Conservation (phyloP, 2,113 vertebrate genomes). For the Dipodomys spectabilis region DNA sequence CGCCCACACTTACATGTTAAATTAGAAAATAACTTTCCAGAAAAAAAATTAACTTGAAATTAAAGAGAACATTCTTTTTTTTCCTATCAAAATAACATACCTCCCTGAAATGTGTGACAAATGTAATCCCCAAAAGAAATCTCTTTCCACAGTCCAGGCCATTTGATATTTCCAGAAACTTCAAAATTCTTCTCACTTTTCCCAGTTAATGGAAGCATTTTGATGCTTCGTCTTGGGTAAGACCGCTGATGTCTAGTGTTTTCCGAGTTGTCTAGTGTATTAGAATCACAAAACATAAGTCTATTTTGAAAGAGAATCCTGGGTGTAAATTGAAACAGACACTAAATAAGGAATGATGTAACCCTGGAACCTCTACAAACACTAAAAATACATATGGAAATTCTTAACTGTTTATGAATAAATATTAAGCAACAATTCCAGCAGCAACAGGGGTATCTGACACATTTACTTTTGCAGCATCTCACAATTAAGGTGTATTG, state of each 20-base stretch:
- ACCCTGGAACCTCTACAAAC: conserved; percentile 65
- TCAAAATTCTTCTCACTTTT: conserved; percentile 62
- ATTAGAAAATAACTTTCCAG: conserved; percentile 50
- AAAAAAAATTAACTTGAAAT: conserved; percentile 57
- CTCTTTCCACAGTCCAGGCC: conserved; percentile 78
- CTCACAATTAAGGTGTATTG: neutral
- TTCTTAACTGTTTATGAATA: conserved; percentile 28
- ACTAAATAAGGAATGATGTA: conserved; percentile 76
- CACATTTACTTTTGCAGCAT: conserved; percentile 5
- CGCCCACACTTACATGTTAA: conserved; percentile 31
- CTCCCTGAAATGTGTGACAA: conserved; percentile 90
- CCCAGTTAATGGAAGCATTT: conserved; percentile 64
- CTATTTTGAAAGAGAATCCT: conserved; percentile 83
- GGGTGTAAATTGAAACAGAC: conserved; percentile 78
- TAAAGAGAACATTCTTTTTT: conserved; percentile 23
- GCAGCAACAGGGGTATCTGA: neutral
- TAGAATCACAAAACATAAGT: conserved; percentile 69
- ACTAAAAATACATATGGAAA: conserved; percentile 62
- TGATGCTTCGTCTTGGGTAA: conserved; percentile 55
- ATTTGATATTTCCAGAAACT: conserved; percentile 65
- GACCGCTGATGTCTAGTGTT: conserved; percentile 57
- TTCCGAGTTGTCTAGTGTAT: conserved; percentile 56
- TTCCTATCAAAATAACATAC: conserved; percentile 83
- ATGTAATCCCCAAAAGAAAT: conserved; percentile 87
- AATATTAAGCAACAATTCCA: conserved; percentile 15